A percentile compares a stretch with the other conserved stretches of the same genome.
Evolutionary conservation across 2,888 invertebrate species (phyloP).

Genomic region (Heliconius hortense): DNA sequence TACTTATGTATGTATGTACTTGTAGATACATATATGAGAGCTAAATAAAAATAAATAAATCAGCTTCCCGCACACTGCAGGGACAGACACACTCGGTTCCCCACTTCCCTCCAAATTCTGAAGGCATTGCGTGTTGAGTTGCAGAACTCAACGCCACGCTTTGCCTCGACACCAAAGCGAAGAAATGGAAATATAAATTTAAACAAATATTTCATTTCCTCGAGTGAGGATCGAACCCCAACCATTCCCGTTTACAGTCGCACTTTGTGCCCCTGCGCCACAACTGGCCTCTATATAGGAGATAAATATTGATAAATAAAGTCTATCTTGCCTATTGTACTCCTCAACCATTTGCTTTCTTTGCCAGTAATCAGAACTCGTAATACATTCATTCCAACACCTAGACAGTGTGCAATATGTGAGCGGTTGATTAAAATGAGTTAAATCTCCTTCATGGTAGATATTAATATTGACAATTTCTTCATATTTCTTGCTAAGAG

Average conservation of each 20-base stretch:
- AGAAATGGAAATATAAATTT: no score
- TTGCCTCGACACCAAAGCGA: no score
- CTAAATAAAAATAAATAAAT: not conserved
- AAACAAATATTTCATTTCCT: no score
- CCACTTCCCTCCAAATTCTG: no score
- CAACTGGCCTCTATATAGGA: not conserved
- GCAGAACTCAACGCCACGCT: no score
- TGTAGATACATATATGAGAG: not conserved
- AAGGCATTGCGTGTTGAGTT: no score
- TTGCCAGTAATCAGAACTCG: constrained; percentile 83
- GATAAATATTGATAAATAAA: not conserved
- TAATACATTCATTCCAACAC: constrained; percentile 90
- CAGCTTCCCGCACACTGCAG: no score
- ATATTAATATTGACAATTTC: constrained; percentile 88
- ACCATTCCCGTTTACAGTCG: no score
- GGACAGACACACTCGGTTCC: no score
- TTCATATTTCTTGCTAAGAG: constrained; percentile 83
- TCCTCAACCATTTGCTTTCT: constrained; percentile 82
- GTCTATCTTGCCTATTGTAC: constrained; percentile 84
- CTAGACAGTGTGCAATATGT: constrained; percentile 86
- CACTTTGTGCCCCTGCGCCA: no score
- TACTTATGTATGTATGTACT: no score
- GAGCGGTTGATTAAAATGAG: constrained; percentile 89
- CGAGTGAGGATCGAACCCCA: no score
- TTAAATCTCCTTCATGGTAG: constrained; percentile 88